Base-by-base conservation (phyloP, 2,797 vertebrate genomes). In the Tragelaphus oryx region DNA sequence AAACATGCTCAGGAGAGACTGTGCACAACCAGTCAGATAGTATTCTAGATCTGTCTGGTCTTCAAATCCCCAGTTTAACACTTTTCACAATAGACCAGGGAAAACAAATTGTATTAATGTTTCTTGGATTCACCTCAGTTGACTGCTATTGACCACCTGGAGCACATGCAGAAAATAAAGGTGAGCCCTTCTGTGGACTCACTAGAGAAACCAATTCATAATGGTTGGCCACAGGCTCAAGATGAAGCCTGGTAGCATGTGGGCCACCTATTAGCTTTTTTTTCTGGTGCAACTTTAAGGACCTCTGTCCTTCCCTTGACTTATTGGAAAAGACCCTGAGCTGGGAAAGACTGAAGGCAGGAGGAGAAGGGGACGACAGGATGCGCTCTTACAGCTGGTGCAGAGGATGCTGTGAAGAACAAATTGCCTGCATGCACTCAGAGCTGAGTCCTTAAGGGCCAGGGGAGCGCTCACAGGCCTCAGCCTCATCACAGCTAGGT, bases 161-260 rank as follows among this genome's bases (percentile, higher is more conserved):
- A 46, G 16, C 68, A 62, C 33, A 48, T 28, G 12, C 22, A 59
- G 33, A 18, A 75, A 71, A 20, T 52, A 68, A 80, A 75, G 30
- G 79, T 57, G 20, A 71, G 17, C 16, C 48, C 46, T 37, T 83
- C 5, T 33, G 2, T 68, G 44, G 37, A 8, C n/a, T 89, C 30
- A 5, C 2, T 9, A 18, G 44, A 33, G 33, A 81, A 59, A 28
- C 26, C 14, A 5, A 0, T 22, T 17, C 0, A 1, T 54, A 1
- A 1, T 79, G 76, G 30, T 44, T 6, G 3, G 6, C 28, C n/a
- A 24, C 4, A 24, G 41, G 26, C 1, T 1, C 5, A n/a, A 3
- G 11, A 18, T 8, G 0, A 24, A 62, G 17, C 26, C 8, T 20
- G 46, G 6, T 0, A 10, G 37, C 2, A 1, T 37, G 16, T 13